These are phyloP conservation scores for Austrofundulus limnaeus DNA, from an alignment of 2,113 vertebrate genomes.

Conservation along the genomic window DNA sequence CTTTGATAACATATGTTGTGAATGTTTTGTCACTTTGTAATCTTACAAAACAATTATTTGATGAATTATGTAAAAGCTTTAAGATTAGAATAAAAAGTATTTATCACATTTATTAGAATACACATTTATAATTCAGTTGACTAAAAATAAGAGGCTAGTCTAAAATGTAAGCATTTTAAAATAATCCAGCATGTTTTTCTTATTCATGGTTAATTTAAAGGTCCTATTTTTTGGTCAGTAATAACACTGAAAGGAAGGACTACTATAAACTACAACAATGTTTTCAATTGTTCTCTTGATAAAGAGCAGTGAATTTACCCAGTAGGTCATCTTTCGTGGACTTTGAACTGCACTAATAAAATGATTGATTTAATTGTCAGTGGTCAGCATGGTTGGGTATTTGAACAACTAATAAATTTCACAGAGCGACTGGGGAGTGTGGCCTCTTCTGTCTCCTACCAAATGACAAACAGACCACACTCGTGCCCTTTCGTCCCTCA, in stretches of 20 bases:
- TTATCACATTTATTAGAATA: too few species aligned
- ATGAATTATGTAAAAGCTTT: too few species aligned
- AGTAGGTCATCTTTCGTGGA: neutral
- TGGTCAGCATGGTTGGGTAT: neutral
- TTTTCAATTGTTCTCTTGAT: neutral
- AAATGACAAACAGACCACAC: conserved; percentile 46
- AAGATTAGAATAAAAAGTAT: too few species aligned
- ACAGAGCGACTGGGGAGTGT: conserved; percentile 1
- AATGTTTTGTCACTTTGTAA: neutral
- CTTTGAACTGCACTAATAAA: conserved; percentile 16
- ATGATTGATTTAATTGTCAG: conserved; percentile 15
- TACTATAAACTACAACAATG: too few species aligned
- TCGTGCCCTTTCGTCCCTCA: conserved; percentile 47
- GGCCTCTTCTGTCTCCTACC: conserved; percentile 24
- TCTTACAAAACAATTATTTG: too few species aligned
- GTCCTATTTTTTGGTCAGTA: too few species aligned
- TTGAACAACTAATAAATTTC: conserved; percentile 42
- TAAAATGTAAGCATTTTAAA: too few species aligned
- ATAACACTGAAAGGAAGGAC: too few species aligned
- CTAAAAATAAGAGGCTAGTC: too few species aligned
- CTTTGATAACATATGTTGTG: neutral
- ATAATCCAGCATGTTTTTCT: too few species aligned
- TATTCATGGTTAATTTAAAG: too few species aligned
- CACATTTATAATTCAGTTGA: too few species aligned
- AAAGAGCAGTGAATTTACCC: neutral